These are phyloP conservation scores for Marisa cornuarietis DNA, from an alignment of 1,140 invertebrate species.

Conservation along the genomic window DNA sequence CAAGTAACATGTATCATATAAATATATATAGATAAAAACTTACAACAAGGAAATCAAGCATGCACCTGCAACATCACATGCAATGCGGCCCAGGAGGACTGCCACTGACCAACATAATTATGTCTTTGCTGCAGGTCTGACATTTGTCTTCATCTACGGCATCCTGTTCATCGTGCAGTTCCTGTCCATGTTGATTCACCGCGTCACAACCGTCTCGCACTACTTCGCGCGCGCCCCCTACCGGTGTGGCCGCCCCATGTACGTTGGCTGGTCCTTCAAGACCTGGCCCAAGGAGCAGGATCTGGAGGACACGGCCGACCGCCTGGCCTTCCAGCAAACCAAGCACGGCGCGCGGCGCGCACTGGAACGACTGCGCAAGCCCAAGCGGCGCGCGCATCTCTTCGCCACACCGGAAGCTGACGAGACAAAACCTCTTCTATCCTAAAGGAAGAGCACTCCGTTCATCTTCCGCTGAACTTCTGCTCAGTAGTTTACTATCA, in stretches of 20 bases:
- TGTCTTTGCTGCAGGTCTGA: slow-evolving; percentile 53
- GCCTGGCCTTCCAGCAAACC: slow-evolving; percentile 11
- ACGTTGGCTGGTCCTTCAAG: slow-evolving; percentile 42
- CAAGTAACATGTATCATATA: no score
- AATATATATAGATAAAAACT: no score
- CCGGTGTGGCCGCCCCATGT: slow-evolving; percentile 39
- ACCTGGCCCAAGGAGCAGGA: no score
- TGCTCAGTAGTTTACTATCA: no score
- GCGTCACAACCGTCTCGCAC: slow-evolving; percentile 93
- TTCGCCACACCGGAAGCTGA: no score
- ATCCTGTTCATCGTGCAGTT: slow-evolving; percentile 66
- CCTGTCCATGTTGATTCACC: slow-evolving; percentile 67
- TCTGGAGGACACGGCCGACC: slow-evolving; percentile 24
- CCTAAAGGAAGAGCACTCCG: no score
- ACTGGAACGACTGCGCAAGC: not conserved
- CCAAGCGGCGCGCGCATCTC: not conserved
- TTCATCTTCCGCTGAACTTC: no score
- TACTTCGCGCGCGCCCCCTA: slow-evolving; percentile 74
- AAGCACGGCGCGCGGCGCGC: slow-evolving; percentile 15
- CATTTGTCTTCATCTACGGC: slow-evolving; percentile 66
- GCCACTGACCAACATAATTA: not conserved
- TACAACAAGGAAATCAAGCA: no score
- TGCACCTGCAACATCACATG: no score
- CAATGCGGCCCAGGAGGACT: not conserved
- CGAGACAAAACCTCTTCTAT: no score